phyloP scores from a whole-genome alignment of 2,113 vertebrate genomes.

The Picathartes gymnocephalus region DNA sequence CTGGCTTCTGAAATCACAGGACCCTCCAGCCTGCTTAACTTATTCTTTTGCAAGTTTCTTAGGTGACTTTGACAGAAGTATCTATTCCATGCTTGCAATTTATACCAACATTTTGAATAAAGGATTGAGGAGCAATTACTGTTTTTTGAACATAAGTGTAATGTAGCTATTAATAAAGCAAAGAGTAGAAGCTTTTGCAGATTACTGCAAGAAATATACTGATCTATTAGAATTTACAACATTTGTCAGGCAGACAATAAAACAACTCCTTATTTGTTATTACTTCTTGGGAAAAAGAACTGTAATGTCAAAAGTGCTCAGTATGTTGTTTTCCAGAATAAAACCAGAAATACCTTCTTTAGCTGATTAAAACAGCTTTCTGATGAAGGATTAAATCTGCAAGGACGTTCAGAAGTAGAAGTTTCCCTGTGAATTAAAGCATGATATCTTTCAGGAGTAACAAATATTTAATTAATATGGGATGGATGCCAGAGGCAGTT shows the following conservation, averaged over 20 bases:
- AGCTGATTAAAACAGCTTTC: background rate
- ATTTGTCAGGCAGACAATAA: background rate
- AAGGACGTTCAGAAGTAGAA: background rate
- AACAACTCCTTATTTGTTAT: background rate
- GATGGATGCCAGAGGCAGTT: conserved; percentile 1
- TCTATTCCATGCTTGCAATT: background rate
- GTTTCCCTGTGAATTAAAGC: background rate
- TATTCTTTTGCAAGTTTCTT: background rate
- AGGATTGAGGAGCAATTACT: background rate
- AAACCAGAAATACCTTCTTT: background rate
- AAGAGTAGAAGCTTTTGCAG: background rate
- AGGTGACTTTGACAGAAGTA: background rate
- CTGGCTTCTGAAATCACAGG: background rate
- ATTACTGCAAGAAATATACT: background rate
- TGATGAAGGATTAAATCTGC: background rate
- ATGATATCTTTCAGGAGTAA: background rate
- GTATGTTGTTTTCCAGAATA: background rate
- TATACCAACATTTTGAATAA: background rate
- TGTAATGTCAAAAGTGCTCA: background rate
- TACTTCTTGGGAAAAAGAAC: background rate
- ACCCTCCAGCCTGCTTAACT: background rate
- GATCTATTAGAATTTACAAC: background rate
- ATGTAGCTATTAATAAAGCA: background rate
- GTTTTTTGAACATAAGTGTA: background rate
- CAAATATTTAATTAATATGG: conserved; percentile 31